A percentile compares a stretch with the other conserved stretches of the same genome.
These are phyloP conservation scores for Chrysolina americana DNA, from an alignment of 2,888 invertebrate genomes.

Conservation along the genomic window DNA sequence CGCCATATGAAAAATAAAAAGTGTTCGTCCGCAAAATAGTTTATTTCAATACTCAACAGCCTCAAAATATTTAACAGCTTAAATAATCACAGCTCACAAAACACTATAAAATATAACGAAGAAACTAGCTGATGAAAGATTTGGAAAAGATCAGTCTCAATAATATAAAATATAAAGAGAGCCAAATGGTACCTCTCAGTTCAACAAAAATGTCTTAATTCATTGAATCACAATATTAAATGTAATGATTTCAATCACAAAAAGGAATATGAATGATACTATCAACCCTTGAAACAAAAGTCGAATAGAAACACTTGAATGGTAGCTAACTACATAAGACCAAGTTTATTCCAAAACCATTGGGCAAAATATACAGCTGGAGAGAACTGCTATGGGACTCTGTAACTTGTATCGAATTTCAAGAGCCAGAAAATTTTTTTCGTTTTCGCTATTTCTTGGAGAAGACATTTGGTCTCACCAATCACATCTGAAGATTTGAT, in stretches of 20 bases:
- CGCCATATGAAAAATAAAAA: background rate
- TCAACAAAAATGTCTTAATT: background rate
- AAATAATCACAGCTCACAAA: conserved; percentile 21
- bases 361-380: too few relatives aligned
- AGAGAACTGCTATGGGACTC: too few relatives aligned
- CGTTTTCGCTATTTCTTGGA: too few relatives aligned
- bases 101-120: background rate
- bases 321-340: too few relatives aligned
- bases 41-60: conserved; percentile 12
- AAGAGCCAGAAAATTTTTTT: too few relatives aligned
- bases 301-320: too few relatives aligned
- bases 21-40: background rate
- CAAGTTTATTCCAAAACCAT: too few relatives aligned
- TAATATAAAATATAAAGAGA: conserved; percentile 1
- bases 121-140: background rate
- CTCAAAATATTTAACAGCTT: background rate
- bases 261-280: background rate
- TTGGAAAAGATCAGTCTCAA: conserved; percentile 12
- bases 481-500: too few relatives aligned
- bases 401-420: too few relatives aligned
- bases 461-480: too few relatives aligned
- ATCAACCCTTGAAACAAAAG: too few relatives aligned
- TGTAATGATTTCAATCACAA: background rate
- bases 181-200: conserved; percentile 2
- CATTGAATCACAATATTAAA: conserved; percentile 1